These are phyloP conservation scores for Peucedramus taeniatus DNA, from an alignment of 2,113 vertebrate species.

Conservation along the genomic window DNA sequence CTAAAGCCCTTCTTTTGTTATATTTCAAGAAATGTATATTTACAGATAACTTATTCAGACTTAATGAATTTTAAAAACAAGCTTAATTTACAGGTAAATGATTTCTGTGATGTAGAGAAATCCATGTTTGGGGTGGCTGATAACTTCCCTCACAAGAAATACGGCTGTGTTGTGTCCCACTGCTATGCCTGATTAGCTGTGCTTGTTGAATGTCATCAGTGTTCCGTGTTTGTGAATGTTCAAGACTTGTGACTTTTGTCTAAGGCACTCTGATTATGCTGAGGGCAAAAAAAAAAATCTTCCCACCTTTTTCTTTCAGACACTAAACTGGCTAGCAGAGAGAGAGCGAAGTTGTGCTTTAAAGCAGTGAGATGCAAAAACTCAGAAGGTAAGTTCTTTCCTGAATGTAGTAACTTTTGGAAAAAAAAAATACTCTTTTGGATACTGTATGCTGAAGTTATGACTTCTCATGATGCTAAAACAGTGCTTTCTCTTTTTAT, in stretches of 20 bases:
- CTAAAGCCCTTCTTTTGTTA: not conserved
- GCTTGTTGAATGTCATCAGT: not conserved
- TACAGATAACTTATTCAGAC: not conserved
- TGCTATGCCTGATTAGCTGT: not conserved
- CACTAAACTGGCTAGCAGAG: conserved; percentile 88
- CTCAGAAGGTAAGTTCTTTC: conserved; percentile 75
- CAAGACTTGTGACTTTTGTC: not conserved
- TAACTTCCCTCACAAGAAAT: not conserved
- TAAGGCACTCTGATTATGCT: not conserved
- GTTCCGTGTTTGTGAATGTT: not conserved
- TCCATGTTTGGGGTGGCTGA: not conserved
- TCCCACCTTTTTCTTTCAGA: conserved; percentile 71
- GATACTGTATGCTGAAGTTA: not conserved
- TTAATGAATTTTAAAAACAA: not conserved
- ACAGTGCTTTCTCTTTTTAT: conserved; percentile 4
- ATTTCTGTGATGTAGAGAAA: not conserved
- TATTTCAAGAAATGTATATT: not conserved
- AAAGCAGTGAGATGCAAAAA: conserved; percentile 85
- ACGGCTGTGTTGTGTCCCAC: not conserved
- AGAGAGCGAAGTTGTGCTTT: conserved; percentile 91
- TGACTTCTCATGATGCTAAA: not conserved
- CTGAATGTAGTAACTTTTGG: not conserved
- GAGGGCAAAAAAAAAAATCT: not conserved
- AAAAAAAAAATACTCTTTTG: not conserved
- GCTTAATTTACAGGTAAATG: not conserved